Evolutionary conservation across 2,888 invertebrate genomes (phyloP).

Genomic region (Smittia sp.): DNA sequence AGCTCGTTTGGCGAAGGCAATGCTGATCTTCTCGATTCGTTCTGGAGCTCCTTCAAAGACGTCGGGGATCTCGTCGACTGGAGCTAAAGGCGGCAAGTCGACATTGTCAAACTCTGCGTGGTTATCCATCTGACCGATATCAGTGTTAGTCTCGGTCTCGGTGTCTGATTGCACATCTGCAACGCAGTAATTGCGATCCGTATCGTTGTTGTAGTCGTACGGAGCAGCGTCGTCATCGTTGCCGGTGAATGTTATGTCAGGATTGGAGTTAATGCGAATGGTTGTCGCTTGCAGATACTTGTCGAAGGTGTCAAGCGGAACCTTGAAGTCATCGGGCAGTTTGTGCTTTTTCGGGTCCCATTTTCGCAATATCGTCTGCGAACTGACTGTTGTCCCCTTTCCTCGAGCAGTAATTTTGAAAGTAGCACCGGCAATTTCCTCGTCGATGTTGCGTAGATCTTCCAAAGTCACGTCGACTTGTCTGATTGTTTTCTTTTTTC

Average conservation of each 20-base stretch:
- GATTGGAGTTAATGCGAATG: neutral
- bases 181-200: constrained; percentile 57
- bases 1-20: constrained; percentile 77
- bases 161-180: constrained; percentile 44
- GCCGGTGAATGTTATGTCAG: constrained; percentile 8
- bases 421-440: neutral
- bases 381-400: neutral
- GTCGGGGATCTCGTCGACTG: constrained; percentile 53
- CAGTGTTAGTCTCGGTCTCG: constrained; percentile 51
- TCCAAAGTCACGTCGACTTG: neutral
- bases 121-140: constrained; percentile 48
- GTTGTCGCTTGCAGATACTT: neutral
- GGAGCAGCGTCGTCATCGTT: constrained; percentile 50
- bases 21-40: constrained; percentile 65
- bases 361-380: too few relatives aligned
- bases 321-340: constrained; percentile 49
- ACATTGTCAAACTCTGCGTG: constrained; percentile 45
- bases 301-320: constrained; percentile 45
- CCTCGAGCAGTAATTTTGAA: neutral
- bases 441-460: neutral
- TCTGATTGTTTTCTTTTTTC: constrained; percentile 24
- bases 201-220: constrained; percentile 59
- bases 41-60: constrained; percentile 68
- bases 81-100: constrained; percentile 46
- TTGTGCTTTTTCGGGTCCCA: constrained; percentile 52